These are phyloP conservation scores for Ammodytes dubius DNA, from an alignment of 2,113 vertebrate genomes.

Conservation along the genomic window DNA sequence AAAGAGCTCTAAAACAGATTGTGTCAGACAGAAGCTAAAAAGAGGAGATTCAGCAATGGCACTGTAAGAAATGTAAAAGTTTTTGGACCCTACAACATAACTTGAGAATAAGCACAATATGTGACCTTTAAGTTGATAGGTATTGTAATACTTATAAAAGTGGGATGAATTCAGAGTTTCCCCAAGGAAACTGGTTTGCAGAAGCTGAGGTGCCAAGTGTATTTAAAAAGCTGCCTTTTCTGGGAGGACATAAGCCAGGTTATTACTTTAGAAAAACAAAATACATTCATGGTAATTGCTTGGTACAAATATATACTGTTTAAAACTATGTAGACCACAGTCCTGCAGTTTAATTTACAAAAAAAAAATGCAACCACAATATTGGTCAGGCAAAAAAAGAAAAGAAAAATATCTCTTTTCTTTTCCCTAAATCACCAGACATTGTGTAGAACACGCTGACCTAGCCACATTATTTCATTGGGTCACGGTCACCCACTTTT, in stretches of 20 bases:
- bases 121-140: too few species aligned
- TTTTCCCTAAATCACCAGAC: background rate
- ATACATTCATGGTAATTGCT: background rate
- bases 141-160: background rate
- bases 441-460: background rate
- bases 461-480: background rate
- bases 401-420: background rate
- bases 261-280: background rate
- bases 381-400: background rate
- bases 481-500: background rate
- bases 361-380: background rate
- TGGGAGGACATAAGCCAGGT: background rate
- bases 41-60: too few species aligned
- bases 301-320: background rate
- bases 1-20: too few species aligned
- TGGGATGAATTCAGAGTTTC: background rate
- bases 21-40: too few species aligned
- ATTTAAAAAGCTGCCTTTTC: background rate
- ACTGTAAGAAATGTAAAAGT: too few species aligned
- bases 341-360: background rate
- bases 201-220: background rate
- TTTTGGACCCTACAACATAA: too few species aligned
- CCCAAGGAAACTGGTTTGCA: background rate
- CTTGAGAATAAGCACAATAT: too few species aligned
- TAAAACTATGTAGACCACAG: background rate